phyloP scores from a whole-genome alignment of 1,140 invertebrate species.

The Brachionus sp. region DNA sequence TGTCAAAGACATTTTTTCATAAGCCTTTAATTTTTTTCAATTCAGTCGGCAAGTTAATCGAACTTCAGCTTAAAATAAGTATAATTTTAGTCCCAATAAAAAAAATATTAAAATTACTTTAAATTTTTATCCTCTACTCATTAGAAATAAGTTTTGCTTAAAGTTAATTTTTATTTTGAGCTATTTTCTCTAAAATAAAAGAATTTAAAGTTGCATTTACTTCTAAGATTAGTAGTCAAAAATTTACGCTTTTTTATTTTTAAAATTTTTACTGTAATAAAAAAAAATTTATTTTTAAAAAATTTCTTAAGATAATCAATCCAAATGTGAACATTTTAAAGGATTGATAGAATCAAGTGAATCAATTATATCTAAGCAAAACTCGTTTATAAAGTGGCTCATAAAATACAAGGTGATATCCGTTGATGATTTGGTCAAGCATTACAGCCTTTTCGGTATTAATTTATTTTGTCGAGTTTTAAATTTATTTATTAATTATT shows the following conservation, averaged over 20 bases:
- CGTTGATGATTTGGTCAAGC: not conserved
- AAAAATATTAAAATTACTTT: not conserved
- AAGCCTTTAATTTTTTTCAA: conserved; percentile 26
- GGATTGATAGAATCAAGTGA: not conserved
- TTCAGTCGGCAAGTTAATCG: not conserved
- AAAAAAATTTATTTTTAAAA: too few relatives aligned
- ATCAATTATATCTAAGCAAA: not conserved
- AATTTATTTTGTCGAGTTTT: not conserved
- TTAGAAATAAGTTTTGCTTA: not conserved
- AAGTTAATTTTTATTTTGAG: not conserved
- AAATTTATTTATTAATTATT: not conserved
- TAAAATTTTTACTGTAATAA: too few relatives aligned
- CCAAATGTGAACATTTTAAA: not conserved
- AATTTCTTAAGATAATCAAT: conserved; percentile 5
- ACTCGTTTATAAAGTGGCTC: conserved; percentile 10
- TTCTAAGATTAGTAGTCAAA: not conserved
- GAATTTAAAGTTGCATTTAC: too few relatives aligned
- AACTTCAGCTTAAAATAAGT: conserved; percentile 17
- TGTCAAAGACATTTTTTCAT: conserved; percentile 1
- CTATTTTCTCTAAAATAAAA: too few relatives aligned
- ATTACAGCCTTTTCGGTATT: conserved; percentile 1
- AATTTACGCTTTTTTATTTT: not conserved
- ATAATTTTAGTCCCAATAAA: not conserved
- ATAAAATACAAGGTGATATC: not conserved
- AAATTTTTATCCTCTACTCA: not conserved